Conservation (phyloP, 1,140 invertebrate genomes). For the Mizuhopecten yessoensis region DNA sequence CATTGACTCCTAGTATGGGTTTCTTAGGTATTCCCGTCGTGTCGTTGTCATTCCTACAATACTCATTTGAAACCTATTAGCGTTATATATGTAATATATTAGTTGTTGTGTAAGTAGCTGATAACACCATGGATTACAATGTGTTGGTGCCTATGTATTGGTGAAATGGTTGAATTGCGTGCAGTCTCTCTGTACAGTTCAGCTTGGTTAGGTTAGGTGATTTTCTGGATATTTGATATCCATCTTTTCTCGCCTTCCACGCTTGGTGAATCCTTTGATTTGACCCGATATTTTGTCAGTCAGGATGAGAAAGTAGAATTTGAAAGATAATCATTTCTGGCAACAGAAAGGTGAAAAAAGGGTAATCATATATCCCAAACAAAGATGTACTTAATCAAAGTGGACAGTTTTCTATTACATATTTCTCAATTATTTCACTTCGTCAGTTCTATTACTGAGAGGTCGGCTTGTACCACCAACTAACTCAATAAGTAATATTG, state of each 20-base stretch:
- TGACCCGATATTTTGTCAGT: neutral
- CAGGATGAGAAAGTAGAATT: neutral
- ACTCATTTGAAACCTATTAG: too few relatives aligned
- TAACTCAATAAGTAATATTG: too few relatives aligned
- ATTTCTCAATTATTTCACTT: too few relatives aligned
- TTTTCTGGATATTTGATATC: neutral
- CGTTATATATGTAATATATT: too few relatives aligned
- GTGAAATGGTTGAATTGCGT: neutral
- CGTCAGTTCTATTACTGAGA: too few relatives aligned
- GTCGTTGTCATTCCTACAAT: too few relatives aligned
- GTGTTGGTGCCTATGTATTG: neutral
- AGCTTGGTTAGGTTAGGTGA: neutral
- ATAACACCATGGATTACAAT: too few relatives aligned
- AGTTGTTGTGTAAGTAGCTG: too few relatives aligned
- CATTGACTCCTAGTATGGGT: too few relatives aligned
- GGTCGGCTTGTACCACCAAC: too few relatives aligned
- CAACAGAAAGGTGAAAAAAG: neutral
- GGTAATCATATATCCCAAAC: neutral
- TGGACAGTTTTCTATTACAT: too few relatives aligned
- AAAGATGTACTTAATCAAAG: neutral
- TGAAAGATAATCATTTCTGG: neutral
- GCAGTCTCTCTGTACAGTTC: neutral
- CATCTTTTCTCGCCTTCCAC: neutral
- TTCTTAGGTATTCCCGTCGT: too few relatives aligned
- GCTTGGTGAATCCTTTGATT: neutral